A percentile compares a stretch with the other conserved stretches of the same genome.
Evolutionary conservation across 2,888 invertebrate species (phyloP).

Genomic region (Calameuta idolon): DNA sequence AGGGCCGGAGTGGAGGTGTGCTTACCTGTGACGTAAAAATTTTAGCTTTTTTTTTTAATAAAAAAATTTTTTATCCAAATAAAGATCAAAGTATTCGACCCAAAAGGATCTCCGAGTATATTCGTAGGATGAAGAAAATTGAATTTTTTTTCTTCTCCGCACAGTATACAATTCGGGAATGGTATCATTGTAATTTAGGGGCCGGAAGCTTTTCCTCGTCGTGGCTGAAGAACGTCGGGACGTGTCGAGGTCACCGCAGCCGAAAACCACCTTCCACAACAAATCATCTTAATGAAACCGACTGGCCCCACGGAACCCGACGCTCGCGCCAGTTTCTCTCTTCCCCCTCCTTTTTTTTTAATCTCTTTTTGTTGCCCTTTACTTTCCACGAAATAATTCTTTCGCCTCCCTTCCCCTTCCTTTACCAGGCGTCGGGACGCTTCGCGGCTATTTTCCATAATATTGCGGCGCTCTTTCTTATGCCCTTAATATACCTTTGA

Average conservation of each 20-base stretch:
- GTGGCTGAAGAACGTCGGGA: not conserved
- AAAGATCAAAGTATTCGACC: not conserved
- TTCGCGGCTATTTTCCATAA: not conserved
- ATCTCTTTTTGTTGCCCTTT: not conserved
- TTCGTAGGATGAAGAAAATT: not conserved
- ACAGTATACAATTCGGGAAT: not conserved
- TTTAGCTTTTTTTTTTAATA: too few relatives aligned
- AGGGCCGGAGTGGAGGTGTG: not conserved
- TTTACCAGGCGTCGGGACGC: not conserved
- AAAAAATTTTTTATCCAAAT: not conserved
- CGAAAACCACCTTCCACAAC: slow-evolving; percentile 15
- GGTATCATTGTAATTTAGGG: not conserved
- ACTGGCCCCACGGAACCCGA: not conserved
- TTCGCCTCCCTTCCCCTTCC: not conserved
- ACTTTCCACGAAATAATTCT: slow-evolving; percentile 2
- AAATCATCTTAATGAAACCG: slow-evolving; percentile 25
- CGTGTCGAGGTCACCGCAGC: not conserved
- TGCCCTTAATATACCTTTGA: slow-evolving; percentile 18
- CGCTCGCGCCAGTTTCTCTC: not conserved
- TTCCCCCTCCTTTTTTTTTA: not conserved
- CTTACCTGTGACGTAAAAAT: too few relatives aligned
- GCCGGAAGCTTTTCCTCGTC: not conserved
- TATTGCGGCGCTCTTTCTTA: not conserved
- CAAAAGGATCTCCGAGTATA: not conserved
- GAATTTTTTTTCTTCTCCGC: not conserved